Base-by-base conservation (phyloP, 1,140 invertebrate species). In the Wasmannia auropunctata region DNA sequence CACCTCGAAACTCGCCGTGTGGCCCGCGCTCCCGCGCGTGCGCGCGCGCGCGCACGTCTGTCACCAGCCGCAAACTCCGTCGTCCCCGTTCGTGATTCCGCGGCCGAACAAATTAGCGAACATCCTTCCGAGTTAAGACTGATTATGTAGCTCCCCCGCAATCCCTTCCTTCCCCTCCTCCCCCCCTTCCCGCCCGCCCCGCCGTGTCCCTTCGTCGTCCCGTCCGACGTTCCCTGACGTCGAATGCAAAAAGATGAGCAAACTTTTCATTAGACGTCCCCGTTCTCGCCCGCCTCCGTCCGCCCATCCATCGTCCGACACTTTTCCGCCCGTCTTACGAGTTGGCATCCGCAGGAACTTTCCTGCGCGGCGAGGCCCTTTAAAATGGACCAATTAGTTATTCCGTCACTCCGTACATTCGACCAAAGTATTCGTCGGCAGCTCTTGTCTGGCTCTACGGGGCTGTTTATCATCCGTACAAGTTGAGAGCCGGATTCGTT, bases 121-220 rank as follows among this genome's bases (percentile, higher is more conserved):
- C 88, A 89, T 90, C 84, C 65, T 81, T 76, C 79, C 70, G 84
- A 91, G 86, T 92, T 85, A 87, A 84, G 89, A 87, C 74, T 93
- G 92, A 94, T 94, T 93, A 93, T 91, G 88, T 85, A 58, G 69
- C 46, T 34, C 31, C 80, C 69, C 43, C n/a, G n/a, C n/a, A n/a
- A n/a, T 14, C n/a, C 19, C 14, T 40, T 7, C 69, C 40, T 1
- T 7, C n/a, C 14, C n/a, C n/a, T n/a, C n/a, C n/a, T n/a, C n/a
- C n/a, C n/a, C n/a, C n/a, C n/a, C n/a, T n/a, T n/a, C n/a, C n/a
- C n/a, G n/a, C n/a, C n/a, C n/a, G n/a, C n/a, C n/a, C n/a, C n/a
- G n/a, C n/a, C n/a, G n/a, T n/a, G n/a, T n/a, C n/a, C n/a, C n/a
- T n/a, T n/a, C n/a, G n/a, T n/a, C 8, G 3, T n/a, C 37, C 43